Evolutionary conservation across 2,797 vertebrate genomes (phyloP).

Genomic region (Eremophila alpestris): DNA sequence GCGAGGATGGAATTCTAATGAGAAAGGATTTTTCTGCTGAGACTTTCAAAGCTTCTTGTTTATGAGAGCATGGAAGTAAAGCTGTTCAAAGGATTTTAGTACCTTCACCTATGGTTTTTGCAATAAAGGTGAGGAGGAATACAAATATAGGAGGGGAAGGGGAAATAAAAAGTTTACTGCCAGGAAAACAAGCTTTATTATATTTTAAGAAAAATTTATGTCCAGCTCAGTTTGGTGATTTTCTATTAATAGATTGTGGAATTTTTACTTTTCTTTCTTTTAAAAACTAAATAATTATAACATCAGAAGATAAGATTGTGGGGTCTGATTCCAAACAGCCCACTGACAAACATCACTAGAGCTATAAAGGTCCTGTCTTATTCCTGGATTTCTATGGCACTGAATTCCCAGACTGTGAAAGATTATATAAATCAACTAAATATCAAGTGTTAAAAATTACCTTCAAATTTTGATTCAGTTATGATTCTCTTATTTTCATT

Average conservation of each 20-base stretch:
- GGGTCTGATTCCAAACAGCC: not conserved
- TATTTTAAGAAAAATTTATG: not conserved
- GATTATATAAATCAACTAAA: not conserved
- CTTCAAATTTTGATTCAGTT: not conserved
- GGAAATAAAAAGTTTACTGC: not conserved
- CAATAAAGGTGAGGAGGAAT: not conserved
- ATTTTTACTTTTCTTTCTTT: not conserved
- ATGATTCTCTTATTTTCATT: not conserved
- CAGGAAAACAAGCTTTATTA: not conserved
- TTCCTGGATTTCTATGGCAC: not conserved
- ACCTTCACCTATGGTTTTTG: not conserved
- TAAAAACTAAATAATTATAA: not conserved
- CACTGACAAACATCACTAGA: not conserved
- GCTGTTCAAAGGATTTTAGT: not conserved
- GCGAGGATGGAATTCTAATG: not conserved
- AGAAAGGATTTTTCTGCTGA: not conserved
- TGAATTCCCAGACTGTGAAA: not conserved
- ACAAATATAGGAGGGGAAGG: not conserved
- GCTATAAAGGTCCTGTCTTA: not conserved
- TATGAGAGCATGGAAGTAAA: not conserved
- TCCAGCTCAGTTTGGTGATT: not conserved
- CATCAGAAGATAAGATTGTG: not conserved
- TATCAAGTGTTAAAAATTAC: not conserved
- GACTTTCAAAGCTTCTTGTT: conserved; percentile 13
- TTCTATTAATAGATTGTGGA: not conserved